Evolutionary conservation across 2,113 vertebrate genomes (phyloP), one percentile per base, ranked within the genome.

Genomic region (Triplophysa rosa): DNA sequence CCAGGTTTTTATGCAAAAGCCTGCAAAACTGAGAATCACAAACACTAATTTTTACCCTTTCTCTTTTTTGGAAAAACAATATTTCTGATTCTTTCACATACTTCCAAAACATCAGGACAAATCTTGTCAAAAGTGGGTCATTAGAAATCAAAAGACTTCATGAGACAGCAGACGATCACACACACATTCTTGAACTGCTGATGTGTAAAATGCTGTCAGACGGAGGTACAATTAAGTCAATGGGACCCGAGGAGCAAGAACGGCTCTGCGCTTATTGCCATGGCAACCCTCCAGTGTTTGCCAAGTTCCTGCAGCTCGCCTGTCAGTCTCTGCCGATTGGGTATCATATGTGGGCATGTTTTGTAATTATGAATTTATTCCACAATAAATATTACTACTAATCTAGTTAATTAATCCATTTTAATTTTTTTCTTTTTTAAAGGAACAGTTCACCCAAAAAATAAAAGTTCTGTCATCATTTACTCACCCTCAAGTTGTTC

Each of bases 271-370:
- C 78, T 73, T 49, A 70, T 83, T 70, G 58, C 78, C 77, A 80
- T 83, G 70, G 71, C 59, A 80, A 83, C 77, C 65, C 59, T 79
- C 14, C 26, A 29, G 47, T 61, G 59, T 83, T 74, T 78, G 61
- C 58, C 64, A 73, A 62, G 63, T 68, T 83, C 65, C 56, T 64
- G 52, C 33, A 56, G 68, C 47, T 72, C 21, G 16, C 33, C 52
- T 70, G 61, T 56, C 47, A 72, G 61, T 78, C 26, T 66, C 40
- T 74, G 69, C 67, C 56, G 56, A 45, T 42, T 4, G 33, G 62
- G 64, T 69, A 83, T 79, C 67, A 75, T 72, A 78, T 72, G 33
- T 63, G 29, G 24, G 33, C 63, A 54, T 80, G 79, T 59, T 67
- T 78, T 72, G 59, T 29, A 82, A 42, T 80, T 17, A 17, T 54